Evolutionary conservation across 30 jellyfish, hydroid and myxozoan genomes (phyloP), one percentile per base, ranked within the genome.

Genomic region (Hydractinia symbiolongicarpus): DNA sequence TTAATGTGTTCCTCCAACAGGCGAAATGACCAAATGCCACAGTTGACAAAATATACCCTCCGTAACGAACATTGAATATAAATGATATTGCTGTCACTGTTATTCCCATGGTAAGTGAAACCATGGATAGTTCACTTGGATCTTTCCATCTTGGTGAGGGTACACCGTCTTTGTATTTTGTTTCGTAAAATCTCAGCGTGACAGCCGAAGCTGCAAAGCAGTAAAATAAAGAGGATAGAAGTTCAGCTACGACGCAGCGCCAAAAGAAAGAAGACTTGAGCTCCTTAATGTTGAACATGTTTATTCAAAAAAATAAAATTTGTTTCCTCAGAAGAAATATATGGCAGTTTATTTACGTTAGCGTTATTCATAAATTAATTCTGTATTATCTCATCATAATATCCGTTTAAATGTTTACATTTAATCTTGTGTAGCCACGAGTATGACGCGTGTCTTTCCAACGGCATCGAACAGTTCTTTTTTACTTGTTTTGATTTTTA

Each of bases 201-300:
- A 71, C 40, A 6, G 55, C 17, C 67, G 80, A 5, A 6, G 67
- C 44, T 8, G 51, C 56, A 5, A 49, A 71, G 61, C 80, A n/a
- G 61, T 71, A 71, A 30, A 49, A 50, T 6, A 60, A 8, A 20
- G 80, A 71, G 2, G 80, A 30, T 19, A 71, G 69, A 9, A 71
- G 54, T n/a, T 71, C 80, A 67, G 56, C 53, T 11, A 71, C 51
- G 56, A 71, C 80, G 51, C 80, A 71, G 9, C 53, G 80, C 80
- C 80, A 71, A 4, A 71, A 71, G 9, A 71, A 71, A 30, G 19
- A 11, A 11, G 69, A 58, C 19, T 17, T 13, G 15, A 58, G 3
- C 3, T 58, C 17, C 69, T 58, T 58, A 30, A 30, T 30, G 44
- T 30, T 30, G 44, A 30, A 30, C 44, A 30, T 30, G 44, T 30